A percentile compares a stretch with the other conserved stretches of the same genome.
Conservation (phyloP, 2,797 vertebrate genomes). For the Oreonectes daqikongensis region DNA sequence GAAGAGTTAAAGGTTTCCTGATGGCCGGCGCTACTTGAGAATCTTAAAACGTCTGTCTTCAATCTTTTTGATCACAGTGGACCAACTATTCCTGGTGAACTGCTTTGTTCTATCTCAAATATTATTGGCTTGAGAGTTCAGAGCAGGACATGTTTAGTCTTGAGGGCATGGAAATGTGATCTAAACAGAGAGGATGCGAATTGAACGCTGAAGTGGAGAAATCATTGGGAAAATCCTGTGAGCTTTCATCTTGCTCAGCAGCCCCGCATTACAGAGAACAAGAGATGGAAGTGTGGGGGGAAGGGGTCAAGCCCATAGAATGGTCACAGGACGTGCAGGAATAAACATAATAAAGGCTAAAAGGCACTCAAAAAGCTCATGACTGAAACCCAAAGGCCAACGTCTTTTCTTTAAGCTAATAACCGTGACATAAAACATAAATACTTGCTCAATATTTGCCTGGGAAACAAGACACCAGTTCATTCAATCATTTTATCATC, state of each 20-base stretch:
- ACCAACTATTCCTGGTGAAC: not conserved
- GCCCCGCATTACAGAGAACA: slow-evolving; percentile 69
- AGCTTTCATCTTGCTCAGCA: slow-evolving; percentile 78
- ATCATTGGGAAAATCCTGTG: slow-evolving; percentile 80
- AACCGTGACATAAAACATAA: slow-evolving; percentile 6
- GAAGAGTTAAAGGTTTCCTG: not conserved
- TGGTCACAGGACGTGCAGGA: slow-evolving; percentile 76
- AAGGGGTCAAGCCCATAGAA: slow-evolving; percentile 72
- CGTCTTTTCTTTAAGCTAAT: slow-evolving; percentile 24
- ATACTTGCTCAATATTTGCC: slow-evolving; percentile 17
- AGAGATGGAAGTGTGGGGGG: slow-evolving; percentile 68
- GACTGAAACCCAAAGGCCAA: slow-evolving; percentile 29
- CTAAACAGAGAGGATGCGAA: slow-evolving; percentile 50
- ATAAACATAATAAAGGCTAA: slow-evolving; percentile 69
- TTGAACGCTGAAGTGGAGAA: slow-evolving; percentile 45
- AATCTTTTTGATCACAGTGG: slow-evolving; percentile 10
- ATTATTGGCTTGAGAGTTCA: slow-evolving; percentile 16
- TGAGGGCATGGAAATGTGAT: slow-evolving; percentile 44
- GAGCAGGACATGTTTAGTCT: slow-evolving; percentile 33
- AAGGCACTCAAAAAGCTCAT: slow-evolving; percentile 35
- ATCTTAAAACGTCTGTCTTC: slow-evolving; percentile 7
- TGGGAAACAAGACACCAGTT: slow-evolving; percentile 17
- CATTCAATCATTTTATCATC: slow-evolving; percentile 13
- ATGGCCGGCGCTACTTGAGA: not conserved
- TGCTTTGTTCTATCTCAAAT: not conserved